A percentile compares a stretch with the other conserved stretches of the same genome.
phyloP scores from a whole-genome alignment of 2,797 vertebrate genomes.

The Lemur catta region DNA sequence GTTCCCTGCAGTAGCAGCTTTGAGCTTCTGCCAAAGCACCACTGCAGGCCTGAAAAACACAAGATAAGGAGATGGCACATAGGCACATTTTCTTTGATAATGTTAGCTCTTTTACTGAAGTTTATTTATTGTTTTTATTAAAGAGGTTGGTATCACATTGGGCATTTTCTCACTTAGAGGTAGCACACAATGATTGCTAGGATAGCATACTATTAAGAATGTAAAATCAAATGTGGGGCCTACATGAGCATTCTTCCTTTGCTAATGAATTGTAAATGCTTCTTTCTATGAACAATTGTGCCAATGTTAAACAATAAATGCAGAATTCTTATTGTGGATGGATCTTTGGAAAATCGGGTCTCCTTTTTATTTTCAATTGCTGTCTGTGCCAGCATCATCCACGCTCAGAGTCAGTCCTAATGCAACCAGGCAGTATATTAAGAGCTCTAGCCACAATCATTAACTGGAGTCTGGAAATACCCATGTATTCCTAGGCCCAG shows the following conservation, averaged over 20 bases:
- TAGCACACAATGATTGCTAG: neutral
- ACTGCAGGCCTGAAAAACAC: neutral
- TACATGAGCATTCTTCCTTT: neutral
- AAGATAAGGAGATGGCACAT: neutral
- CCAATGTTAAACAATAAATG: neutral
- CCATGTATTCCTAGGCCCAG: neutral
- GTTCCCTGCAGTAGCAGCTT: neutral
- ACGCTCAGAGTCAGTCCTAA: neutral
- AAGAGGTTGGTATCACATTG: neutral
- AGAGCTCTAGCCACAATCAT: neutral
- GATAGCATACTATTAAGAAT: neutral
- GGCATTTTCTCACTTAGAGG: slow-evolving; percentile 4
- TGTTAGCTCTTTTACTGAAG: neutral
- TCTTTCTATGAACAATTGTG: neutral
- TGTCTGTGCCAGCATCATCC: neutral
- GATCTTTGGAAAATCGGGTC: neutral
- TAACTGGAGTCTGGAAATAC: neutral
- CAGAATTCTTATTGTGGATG: neutral
- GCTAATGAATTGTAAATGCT: slow-evolving; percentile 6
- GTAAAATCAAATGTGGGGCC: neutral
- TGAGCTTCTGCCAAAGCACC: neutral
- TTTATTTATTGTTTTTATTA: slow-evolving; percentile 36
- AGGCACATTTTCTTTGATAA: neutral
- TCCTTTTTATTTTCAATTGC: neutral
- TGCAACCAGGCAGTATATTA: neutral